Conservation (phyloP, 2,888 invertebrate genomes). For the Tetrapedia diversipes region DNA sequence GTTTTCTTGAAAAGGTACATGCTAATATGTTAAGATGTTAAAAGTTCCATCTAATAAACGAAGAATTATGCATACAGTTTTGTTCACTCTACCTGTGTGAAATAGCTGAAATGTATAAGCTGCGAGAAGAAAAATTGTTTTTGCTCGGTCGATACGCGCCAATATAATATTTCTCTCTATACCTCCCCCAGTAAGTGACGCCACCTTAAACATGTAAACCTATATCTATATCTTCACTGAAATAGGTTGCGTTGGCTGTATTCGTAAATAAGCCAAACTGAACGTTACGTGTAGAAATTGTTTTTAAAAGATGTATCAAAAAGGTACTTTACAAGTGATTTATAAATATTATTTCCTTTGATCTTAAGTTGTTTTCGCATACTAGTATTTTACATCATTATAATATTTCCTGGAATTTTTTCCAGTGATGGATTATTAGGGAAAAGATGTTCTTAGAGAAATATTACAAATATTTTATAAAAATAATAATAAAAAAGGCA, state of each 20-base stretch:
- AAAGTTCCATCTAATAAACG: not conserved
- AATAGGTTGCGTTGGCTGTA: constrained; percentile 38
- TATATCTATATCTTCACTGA: constrained; percentile 39
- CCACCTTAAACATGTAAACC: constrained; percentile 63
- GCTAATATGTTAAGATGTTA: constrained; percentile 18
- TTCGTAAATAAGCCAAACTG: constrained; percentile 36
- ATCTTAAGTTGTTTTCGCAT: not conserved
- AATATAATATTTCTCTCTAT: constrained; percentile 59
- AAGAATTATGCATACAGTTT: constrained; percentile 4
- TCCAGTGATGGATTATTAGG: not conserved
- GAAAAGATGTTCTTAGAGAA: not conserved
- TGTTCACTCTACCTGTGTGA: constrained; percentile 48
- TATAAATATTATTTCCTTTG: not conserved
- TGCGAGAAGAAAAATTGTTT: constrained; percentile 62
- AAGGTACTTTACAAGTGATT: not conserved
- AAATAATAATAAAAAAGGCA: not conserved
- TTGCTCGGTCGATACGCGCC: constrained; percentile 79
- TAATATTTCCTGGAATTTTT: not conserved
- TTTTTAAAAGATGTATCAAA: too few species aligned
- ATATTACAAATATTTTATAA: not conserved
- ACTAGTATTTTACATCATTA: not conserved
- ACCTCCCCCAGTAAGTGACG: constrained; percentile 70
- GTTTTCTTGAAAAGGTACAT: constrained; percentile 45
- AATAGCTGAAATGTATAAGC: constrained; percentile 45
- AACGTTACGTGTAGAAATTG: not conserved